Conservation (phyloP, 2,888 invertebrate genomes). For the Criorhina ranunculi region DNA sequence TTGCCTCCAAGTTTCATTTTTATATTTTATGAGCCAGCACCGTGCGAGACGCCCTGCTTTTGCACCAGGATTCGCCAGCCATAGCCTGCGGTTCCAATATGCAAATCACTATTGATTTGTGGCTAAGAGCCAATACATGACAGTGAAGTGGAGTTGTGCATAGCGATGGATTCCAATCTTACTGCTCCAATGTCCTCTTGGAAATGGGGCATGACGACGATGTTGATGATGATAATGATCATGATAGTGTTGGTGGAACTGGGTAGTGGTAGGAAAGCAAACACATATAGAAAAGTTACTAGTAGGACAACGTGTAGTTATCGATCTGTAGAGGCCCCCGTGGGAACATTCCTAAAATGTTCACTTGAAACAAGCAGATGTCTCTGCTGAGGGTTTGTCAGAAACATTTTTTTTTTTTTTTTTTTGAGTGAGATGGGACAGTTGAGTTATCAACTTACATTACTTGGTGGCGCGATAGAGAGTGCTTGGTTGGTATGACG, state of each 20-base stretch:
- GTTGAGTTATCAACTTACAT: conserved; percentile 62
- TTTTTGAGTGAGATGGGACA: conserved; percentile 48
- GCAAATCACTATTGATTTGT: conserved; percentile 76
- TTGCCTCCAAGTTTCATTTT: conserved; percentile 19
- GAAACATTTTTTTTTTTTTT: too few species aligned
- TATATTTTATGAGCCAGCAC: not conserved
- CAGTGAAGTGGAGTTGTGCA: conserved; percentile 65
- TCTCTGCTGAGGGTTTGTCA: conserved; percentile 59
- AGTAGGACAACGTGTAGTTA: conserved; percentile 60
- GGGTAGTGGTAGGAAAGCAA: conserved; percentile 53
- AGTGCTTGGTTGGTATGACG: conserved; percentile 24
- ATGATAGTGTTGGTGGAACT: conserved; percentile 24
- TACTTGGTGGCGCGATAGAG: not conserved
- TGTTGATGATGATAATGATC: conserved; percentile 28
- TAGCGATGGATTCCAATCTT: conserved; percentile 57
- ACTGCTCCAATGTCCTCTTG: conserved; percentile 42
- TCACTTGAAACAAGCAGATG: conserved; percentile 69
- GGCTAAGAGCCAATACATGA: conserved; percentile 74
- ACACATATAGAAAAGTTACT: conserved; percentile 44
- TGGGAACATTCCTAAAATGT: conserved; percentile 66
- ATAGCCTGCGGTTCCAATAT: conserved; percentile 65
- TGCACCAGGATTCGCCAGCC: conserved; percentile 15
- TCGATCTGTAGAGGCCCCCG: conserved; percentile 56
- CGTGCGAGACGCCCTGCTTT: conserved; percentile 15
- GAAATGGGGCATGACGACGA: conserved; percentile 57